Evolutionary conservation across 2,113 vertebrate species (phyloP), one percentile per base, ranked within the genome.

Genomic region (Pangasianodon gigas): DNA sequence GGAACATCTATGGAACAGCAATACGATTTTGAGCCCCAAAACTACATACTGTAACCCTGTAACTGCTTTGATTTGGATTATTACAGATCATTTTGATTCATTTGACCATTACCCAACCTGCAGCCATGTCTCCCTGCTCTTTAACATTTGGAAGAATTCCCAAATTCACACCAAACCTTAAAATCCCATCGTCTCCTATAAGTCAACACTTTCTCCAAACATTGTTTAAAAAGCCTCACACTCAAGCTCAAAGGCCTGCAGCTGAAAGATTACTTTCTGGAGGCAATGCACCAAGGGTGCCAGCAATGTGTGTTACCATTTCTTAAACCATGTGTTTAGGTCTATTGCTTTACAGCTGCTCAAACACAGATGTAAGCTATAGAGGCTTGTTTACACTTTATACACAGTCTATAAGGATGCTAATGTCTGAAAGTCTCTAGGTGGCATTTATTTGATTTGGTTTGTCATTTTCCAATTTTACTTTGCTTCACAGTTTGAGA

Each of bases 331-430:
- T 86, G 48, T 75, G 87, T 89, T 90, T 89, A 51, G 80, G 67
- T 83, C 51, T 71, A 67, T 93, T 90, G 62, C 90, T 92, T 91
- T 92, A 91, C 94, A 95, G 95, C 94, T 96, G 95, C 91, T 93
- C 92, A 94, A 95, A 95, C 94, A 95, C 92, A 94, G 94, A 91
- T 93, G 91, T 92, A 54, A 89, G 91, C 91, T 84, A 84, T 91
- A 7, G 51, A 92, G 87, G 87, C 90, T 87, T 81, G 87, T 93
- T 93, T 93, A 92, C 92, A 87, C 21, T 41, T 62, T 52, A 6
- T 84, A 1, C 87, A 91, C 91, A 91, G 46, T 89, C 83, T 90
- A 88, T 67, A 82, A 4, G 44, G 37, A 46, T 87, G 54, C 6
- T 46, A 60, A 79, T 87, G 24, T 62, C 37, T n/a, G 3, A 77